Evolutionary conservation across 2,888 invertebrate species (phyloP), one percentile per base, ranked within the genome.

Genomic region (Meganola albula): DNA sequence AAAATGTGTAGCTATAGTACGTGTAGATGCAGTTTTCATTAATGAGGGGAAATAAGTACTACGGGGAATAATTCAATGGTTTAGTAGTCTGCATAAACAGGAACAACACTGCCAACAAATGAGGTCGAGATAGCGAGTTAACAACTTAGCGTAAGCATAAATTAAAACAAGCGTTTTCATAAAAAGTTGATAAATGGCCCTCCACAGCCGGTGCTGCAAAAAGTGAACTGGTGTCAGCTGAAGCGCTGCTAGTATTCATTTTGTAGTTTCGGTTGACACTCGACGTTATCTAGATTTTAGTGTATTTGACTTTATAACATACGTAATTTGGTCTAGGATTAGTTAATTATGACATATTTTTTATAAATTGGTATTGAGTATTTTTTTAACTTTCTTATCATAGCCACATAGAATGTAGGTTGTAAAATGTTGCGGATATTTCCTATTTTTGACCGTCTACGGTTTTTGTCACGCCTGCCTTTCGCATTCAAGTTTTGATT

Each of bases 121-220:
- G 76, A 77, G 76, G 76, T 80, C 68, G 70, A 73, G 75, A 79
- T 80, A 79, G 70, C 59, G 59, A 60, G 63, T 75, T 71, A 63
- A 62, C 65, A 75, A 78, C 71, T 80, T 75, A 73, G 76, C 73
- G 71, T 74, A 70, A 77, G 82, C 80, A 80, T 83, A 84, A 82
- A 82, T 82, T 84, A 83, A 83, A 80, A 80, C 80, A 82, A 79
- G 75, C 68, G 67, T 76, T 76, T 68, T 64, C 67, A 76, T 79
- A 84, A 84, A 84, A 85, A 84, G 79, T 80, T 83, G 83, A 85
- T 80, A 83, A 84, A 84, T 84, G 75, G 75, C 69, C 63, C 62
- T 77, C 63, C 75, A 67, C 75, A 66, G 71, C 78, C 73, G 72
- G 58, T 53, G 68, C 67, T 72, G 75, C 77, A 83, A 84, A 84